A percentile compares a stretch with the other conserved stretches of the same genome.
phyloP scores from a whole-genome alignment of 2,797 vertebrate genomes.

The Adelosebastes latens region DNA sequence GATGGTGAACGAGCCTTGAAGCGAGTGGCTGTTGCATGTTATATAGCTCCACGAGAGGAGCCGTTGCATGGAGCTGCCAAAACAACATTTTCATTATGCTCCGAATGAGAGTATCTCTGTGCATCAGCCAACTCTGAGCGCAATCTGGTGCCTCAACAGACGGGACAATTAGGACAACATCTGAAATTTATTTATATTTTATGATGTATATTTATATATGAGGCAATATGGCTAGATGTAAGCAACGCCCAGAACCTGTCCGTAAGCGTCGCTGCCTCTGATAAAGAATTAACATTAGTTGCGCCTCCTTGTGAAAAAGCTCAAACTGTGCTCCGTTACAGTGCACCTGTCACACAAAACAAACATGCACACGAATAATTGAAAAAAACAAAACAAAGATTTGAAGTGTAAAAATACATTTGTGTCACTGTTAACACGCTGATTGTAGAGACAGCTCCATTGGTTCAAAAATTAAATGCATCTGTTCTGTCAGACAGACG shows the following conservation, averaged over 20 bases:
- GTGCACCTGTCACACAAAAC: neutral
- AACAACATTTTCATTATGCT: neutral
- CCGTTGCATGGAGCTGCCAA: neutral
- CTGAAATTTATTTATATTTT: neutral
- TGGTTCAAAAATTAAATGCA: neutral
- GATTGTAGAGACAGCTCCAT: neutral
- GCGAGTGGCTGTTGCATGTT: neutral
- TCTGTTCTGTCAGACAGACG: constrained; percentile 6
- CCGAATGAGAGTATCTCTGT: neutral
- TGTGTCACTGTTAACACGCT: neutral
- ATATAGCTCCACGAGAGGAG: constrained; percentile 2
- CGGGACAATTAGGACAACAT: neutral
- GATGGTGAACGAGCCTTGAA: constrained; percentile 2
- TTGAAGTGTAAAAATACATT: neutral
- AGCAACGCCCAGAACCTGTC: neutral
- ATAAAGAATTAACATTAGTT: neutral
- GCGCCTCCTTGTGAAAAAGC: neutral
- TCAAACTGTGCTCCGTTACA: neutral
- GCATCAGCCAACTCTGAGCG: neutral
- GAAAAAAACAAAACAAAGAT: neutral
- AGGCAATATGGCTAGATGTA: neutral
- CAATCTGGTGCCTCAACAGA: neutral
- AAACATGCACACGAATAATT: neutral
- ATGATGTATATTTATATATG: neutral
- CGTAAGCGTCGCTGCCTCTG: neutral